Base-by-base conservation (phyloP, 2,888 invertebrate species). In the Euclidia mi region DNA sequence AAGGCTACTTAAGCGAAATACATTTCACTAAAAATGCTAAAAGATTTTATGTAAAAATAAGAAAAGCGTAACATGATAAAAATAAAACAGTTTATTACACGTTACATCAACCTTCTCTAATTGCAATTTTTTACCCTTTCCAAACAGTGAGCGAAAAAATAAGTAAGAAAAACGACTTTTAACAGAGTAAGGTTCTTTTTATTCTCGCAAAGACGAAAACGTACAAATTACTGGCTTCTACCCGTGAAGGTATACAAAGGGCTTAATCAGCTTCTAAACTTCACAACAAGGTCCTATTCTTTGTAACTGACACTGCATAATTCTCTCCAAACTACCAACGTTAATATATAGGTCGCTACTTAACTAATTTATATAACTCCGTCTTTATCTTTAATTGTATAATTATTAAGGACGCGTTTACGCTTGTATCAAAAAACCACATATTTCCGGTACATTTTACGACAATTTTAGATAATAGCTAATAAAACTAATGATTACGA, bases 331-430 rank as follows among this genome's bases (percentile, higher is more conserved):
- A 72, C 69, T 72, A 55, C 43, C 47, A 41, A 43, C 47, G 70
- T 59, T 61, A 61, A 70, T 58, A 42, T 49, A 71, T 58, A 58
- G 48, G 45, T 49, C 29, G 25, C 58, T 65, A 56, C 58, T 74
- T 70, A 70, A 43, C 75, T 74, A 71, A 71, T 71, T 71, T 71
- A 71, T 65, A 62, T 62, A 25, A 74, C 57, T 47, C 41, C 51
- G 66, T 41, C 74, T 71, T 71, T 74, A 65, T 74, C 75, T 70
- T 70, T 62, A 71, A 71, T 71, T 74, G 58, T 74, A 65, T 69
- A 61, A 71, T 71, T 71, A 73, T 71, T 64, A n/a, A n/a, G n/a
- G n/a, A n/a, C n/a, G n/a, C n/a, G n/a, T n/a, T n/a, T n/a, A n/a
- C n/a, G n/a, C n/a, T n/a, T n/a, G n/a, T n/a, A n/a, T n/a, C n/a